phyloP scores from a whole-genome alignment of 30 jellyfish, hydroid and myxozoan genomes.

The Haliclystus octoradiatus region DNA sequence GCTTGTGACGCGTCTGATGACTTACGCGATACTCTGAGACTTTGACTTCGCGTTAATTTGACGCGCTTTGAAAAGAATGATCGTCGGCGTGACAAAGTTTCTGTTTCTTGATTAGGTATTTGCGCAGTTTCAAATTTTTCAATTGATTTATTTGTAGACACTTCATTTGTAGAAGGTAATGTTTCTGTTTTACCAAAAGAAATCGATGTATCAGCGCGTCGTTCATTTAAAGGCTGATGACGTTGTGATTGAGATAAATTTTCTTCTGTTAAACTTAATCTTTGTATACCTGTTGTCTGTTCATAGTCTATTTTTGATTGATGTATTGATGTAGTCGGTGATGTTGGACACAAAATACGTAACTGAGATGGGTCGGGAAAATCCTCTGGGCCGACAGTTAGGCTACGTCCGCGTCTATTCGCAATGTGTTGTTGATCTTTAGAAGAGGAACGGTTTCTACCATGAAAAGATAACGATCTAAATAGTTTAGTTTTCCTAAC shows the following conservation, averaged over 20 bases:
- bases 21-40: background rate
- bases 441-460: background rate
- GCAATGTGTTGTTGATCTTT: background rate
- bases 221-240: background rate
- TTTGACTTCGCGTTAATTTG: background rate
- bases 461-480: conserved; percentile 22
- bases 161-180: background rate
- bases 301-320: background rate
- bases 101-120: background rate
- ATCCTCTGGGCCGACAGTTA: conserved; percentile 50
- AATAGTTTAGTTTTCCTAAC: conserved; percentile 18
- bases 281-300: background rate
- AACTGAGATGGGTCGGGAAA: conserved; percentile 7
- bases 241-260: background rate
- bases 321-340: background rate
- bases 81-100: background rate
- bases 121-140: background rate
- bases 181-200: background rate
- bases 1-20: conserved; percentile 9
- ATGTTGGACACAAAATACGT: background rate
- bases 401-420: conserved; percentile 19
- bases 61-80: background rate
- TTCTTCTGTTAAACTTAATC: background rate
- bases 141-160: background rate
- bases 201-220: background rate